These are phyloP conservation scores for Aphidius gifuensis DNA, from an alignment of 1,140 invertebrate species.

Conservation along the genomic window DNA sequence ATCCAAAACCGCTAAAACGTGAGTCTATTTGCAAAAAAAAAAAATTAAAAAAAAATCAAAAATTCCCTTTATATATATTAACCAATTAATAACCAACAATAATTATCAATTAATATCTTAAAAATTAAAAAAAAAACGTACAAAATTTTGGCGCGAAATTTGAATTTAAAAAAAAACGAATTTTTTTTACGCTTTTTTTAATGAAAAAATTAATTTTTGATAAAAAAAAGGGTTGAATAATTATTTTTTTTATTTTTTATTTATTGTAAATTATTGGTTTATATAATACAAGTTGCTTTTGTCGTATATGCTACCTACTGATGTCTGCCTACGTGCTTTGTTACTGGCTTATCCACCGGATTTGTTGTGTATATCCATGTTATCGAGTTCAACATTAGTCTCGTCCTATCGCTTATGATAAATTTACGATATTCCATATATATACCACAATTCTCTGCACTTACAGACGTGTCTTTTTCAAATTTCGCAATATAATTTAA, in stretches of 20 bases:
- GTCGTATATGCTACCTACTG: neutral
- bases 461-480: neutral
- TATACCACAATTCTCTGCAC: neutral
- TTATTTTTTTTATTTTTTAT: neutral
- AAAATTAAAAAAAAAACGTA: too few species aligned
- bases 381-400: slow-evolving; percentile 20
- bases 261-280: neutral
- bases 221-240: too few species aligned
- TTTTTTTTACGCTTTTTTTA: too few species aligned
- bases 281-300: too few species aligned
- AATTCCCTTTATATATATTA: too few species aligned
- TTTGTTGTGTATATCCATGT: slow-evolving; percentile 20
- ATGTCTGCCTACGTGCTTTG: slow-evolving; percentile 15
- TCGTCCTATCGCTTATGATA: slow-evolving; percentile 18
- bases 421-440: slow-evolving; percentile 14
- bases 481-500: too few species aligned
- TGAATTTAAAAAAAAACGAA: too few species aligned
- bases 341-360: slow-evolving; percentile 18
- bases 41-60: neutral
- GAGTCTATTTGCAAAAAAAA: slow-evolving; percentile 42
- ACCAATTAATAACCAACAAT: too few species aligned
- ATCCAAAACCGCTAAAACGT: slow-evolving; percentile 67
- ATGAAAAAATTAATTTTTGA: too few species aligned
- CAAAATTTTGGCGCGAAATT: too few species aligned
- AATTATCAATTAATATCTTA: too few species aligned